Base-by-base conservation (phyloP, 1,140 invertebrate genomes). In the Saccostrea cuccullata region DNA sequence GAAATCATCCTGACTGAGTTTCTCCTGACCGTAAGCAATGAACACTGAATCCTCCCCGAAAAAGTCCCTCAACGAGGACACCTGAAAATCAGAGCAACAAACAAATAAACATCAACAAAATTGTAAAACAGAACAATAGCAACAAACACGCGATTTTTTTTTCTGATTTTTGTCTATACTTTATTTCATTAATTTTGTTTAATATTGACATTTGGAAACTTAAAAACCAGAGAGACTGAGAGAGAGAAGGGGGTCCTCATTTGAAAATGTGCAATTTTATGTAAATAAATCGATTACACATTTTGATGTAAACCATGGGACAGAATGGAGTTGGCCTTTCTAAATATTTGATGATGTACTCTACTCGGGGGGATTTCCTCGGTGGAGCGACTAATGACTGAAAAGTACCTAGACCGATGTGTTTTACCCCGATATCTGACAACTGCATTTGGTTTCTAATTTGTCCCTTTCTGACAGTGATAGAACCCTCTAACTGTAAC, bases 1-100 rank as follows among this genome's bases (percentile, higher is more conserved):
- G 94, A 99, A 99, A 95, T 99, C 98, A 94, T 98, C 98, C 88
- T 96, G 96, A 90, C 96, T 96, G 87, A 96, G 96, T 73, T 97
- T 97, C 94, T 99, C 98, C 87, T 97, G 97, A 26, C 98, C 98
- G 94, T 98, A 99, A 6, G 98, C 98, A 92, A 99, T 97, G 94
- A 99, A 99, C 26, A 99, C 97, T 92, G 98, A 97, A 82, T 96
- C 96, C 58, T 96, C 96, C 86, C 96, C 96, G 94, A 99, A 99
- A 95, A 99, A 98, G 92, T 99, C 98, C 89, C 97, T 96, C 84
- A 99, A 95, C 67, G 96, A 95, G 1, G 96, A 96, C 5, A 97
- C 95, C 96, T 96, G 91, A 47, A 93, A 92, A 47, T 47, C 47
- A 47, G 47, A 47, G 9, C 47, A 47, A 47, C 9, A 47, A 47